These are phyloP conservation scores for Phalacrocorax aristotelis DNA, from an alignment of 2,113 vertebrate genomes.

Conservation along the genomic window DNA sequence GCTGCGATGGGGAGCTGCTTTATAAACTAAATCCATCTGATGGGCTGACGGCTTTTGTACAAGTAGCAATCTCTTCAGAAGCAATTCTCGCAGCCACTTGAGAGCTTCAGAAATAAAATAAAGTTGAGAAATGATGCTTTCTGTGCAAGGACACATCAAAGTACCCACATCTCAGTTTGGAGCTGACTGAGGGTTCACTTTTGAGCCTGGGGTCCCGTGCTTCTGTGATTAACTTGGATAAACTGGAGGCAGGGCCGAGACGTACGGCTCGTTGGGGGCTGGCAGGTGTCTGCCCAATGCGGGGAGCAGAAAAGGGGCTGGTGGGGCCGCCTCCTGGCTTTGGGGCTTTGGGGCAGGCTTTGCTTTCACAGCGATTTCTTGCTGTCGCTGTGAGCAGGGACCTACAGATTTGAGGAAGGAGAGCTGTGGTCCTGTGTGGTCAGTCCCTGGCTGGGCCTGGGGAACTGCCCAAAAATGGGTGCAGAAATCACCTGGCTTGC, in stretches of 20 bases:
- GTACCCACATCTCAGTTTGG: background rate
- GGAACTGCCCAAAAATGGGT: rapidly evolving
- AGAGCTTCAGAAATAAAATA: background rate
- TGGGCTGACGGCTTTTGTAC: background rate
- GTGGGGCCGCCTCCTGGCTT: no score
- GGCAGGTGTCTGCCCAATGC: background rate
- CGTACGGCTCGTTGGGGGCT: background rate
- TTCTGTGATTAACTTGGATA: background rate
- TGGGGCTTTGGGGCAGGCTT: background rate
- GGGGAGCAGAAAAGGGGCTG: background rate
- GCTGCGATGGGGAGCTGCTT: background rate
- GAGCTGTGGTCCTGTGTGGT: rapidly evolving
- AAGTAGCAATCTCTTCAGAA: background rate
- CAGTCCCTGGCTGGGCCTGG: no score
- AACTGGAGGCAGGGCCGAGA: no score
- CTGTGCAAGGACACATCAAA: background rate
- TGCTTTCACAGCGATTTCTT: background rate
- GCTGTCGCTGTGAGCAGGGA: background rate
- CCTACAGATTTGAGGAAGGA: rapidly evolving
- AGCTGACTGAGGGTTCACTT: background rate
- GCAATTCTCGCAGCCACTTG: background rate
- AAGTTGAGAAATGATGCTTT: background rate
- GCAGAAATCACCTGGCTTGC: background rate
- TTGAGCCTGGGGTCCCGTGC: background rate
- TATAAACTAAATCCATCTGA: background rate